phyloP scores from a whole-genome alignment of 2,113 vertebrate species.

The Setophaga coronata region DNA sequence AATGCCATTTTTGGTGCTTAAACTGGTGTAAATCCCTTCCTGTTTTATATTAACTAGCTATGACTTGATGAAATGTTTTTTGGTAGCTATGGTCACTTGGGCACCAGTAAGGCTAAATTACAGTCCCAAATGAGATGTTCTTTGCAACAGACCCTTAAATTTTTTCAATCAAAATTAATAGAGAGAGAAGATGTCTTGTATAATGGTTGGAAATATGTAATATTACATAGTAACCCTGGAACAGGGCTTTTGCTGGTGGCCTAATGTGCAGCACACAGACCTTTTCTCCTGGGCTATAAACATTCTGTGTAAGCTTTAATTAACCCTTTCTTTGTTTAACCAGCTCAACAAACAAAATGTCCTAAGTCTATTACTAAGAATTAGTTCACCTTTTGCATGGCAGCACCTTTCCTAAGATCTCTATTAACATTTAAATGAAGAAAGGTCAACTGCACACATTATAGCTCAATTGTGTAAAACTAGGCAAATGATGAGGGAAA shows the following conservation, averaged over 20 bases:
- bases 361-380: neutral
- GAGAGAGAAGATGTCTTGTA: neutral
- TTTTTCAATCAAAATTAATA: neutral
- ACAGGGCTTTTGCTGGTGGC: neutral
- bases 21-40: neutral
- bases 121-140: neutral
- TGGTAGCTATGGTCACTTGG: accelerated
- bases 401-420: constrained; percentile 31
- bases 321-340: constrained; percentile 55
- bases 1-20: neutral
- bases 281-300: neutral
- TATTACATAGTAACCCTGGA: neutral
- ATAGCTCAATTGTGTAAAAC: neutral
- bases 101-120: neutral
- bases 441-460: constrained; percentile 33
- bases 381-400: neutral
- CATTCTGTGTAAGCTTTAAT: constrained; percentile 20
- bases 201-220: neutral
- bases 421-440: constrained; percentile 65
- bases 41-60: neutral
- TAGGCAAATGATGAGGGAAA: neutral
- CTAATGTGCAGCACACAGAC: neutral
- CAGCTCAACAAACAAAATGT: constrained; percentile 47
- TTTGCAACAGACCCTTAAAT: neutral
- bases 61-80: neutral